Evolutionary conservation across 2,113 vertebrate species (phyloP), one percentile per base, ranked within the genome.

Genomic region (Lamprologus speciosus): DNA sequence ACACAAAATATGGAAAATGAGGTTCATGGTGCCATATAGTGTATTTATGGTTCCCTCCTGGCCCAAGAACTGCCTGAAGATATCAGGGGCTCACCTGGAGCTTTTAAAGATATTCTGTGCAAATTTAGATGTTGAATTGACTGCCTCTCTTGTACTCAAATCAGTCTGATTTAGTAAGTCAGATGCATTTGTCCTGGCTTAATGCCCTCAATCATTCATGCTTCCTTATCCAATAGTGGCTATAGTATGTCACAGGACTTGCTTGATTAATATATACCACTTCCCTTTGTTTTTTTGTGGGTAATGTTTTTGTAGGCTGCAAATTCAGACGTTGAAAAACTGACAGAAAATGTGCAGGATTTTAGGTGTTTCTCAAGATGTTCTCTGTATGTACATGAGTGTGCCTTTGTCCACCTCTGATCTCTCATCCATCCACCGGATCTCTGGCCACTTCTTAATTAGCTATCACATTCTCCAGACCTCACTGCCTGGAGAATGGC

Each of bases 1-100:
- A 81, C 68, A 87, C 79, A 85, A 86, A 87, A 92, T 89, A 91
- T 88, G 90, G 89, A 94, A 94, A 95, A 87, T 89, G 2, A 79
- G 82, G 87, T 57, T 91, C 81, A 87, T 60, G 37, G 60, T 88
- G 80, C 89, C 88, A 87, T 91, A 82, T 78, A 84, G 35, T 92
- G 85, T 89, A 88, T 95, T 91, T 93, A 92, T 92, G 53, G 78
- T 35, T 92, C 86, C 85, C 87, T 65, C 4, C n/a, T 79, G 90
- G 55, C 50, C 68, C 3, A 5, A 80, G 78, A 90, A 68, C 90
- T 87, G 90, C 89, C 53, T 87, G 78, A 82, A 89, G 63, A 91
- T 83, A 91, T 93, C 84, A 82, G 1, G 17, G 86, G 85, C 86
- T 93, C 84, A 90, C 88, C 91, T 92, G 86, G 80, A 82, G 84